Conservation (phyloP, 1,140 invertebrate species). For the Drosophila kepulauana region DNA sequence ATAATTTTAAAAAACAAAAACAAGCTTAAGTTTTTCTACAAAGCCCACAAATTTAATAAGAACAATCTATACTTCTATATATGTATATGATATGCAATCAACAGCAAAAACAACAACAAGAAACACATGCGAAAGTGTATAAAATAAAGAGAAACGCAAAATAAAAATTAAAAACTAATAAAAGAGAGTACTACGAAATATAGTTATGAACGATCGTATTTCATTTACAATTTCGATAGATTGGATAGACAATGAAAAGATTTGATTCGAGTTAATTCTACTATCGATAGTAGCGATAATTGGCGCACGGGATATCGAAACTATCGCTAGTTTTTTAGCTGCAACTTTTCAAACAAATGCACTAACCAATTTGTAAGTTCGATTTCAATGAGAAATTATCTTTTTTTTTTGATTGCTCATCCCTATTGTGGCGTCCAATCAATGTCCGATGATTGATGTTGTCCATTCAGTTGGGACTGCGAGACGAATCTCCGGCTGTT, state of each 20-base stretch:
- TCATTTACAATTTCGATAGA: background rate
- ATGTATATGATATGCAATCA: conserved; percentile 50
- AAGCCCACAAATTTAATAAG: conserved; percentile 70
- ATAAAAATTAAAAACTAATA: conserved; percentile 49
- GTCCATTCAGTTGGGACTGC: background rate
- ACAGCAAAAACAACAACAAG: conserved; percentile 24
- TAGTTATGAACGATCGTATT: background rate
- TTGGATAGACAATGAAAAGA: background rate
- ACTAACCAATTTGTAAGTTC: background rate
- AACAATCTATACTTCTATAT: conserved; percentile 48
- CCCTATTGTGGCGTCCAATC: conserved; percentile 30
- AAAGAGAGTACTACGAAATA: conserved; percentile 27
- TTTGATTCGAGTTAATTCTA: conserved; percentile 13
- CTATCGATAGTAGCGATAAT: conserved; percentile 19
- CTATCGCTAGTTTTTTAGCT: conserved; percentile 16
- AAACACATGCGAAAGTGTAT: conserved; percentile 70
- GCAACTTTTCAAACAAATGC: background rate
- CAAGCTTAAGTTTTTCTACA: conserved; percentile 75
- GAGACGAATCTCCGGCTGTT: background rate
- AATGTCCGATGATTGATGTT: background rate
- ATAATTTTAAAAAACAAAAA: conserved; percentile 57
- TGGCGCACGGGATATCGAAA: background rate
- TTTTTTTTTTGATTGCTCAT: background rate
- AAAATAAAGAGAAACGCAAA: conserved; percentile 48
- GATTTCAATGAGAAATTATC: background rate